Evolutionary conservation across 2,113 vertebrate species (phyloP).

Genomic region (Cochlearius cochlearius): DNA sequence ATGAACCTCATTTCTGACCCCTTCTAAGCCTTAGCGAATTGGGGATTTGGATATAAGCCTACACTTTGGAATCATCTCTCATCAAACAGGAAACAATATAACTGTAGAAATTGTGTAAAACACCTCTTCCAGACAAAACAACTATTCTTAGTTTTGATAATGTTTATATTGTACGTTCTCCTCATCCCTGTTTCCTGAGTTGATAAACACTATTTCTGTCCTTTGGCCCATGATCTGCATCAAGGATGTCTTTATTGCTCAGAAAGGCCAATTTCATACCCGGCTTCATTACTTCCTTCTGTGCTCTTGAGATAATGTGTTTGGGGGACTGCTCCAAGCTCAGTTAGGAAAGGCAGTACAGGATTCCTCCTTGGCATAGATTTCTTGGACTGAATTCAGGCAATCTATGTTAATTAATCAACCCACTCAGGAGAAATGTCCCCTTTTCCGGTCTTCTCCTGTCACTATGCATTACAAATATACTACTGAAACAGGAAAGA

Average conservation of each 20-base stretch:
- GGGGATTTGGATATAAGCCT: neutral
- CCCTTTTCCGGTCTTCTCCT: conserved; percentile 21
- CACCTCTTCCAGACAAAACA: conserved; percentile 38
- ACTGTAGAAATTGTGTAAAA: neutral
- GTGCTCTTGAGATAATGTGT: neutral
- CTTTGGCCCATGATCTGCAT: neutral
- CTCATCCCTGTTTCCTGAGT: neutral
- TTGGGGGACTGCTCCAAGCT: neutral
- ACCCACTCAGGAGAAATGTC: conserved; percentile 20
- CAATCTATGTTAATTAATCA: conserved; percentile 43
- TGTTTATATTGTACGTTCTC: neutral
- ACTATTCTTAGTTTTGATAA: conserved; percentile 13
- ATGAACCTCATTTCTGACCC: neutral
- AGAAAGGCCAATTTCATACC: neutral
- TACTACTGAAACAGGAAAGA: conserved; percentile 24
- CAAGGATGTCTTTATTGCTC: neutral
- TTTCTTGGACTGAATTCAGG: conserved; percentile 43
- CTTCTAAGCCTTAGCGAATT: neutral
- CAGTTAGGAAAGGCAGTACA: neutral
- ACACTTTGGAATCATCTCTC: neutral
- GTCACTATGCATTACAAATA: conserved; percentile 49
- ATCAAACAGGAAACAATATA: conserved; percentile 37
- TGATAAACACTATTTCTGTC: neutral
- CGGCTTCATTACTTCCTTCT: neutral
- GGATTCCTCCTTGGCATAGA: conserved; percentile 3